A percentile compares a stretch with the other conserved stretches of the same genome.
Evolutionary conservation across 2,113 vertebrate species (phyloP).

Genomic region (Cygnus atratus): DNA sequence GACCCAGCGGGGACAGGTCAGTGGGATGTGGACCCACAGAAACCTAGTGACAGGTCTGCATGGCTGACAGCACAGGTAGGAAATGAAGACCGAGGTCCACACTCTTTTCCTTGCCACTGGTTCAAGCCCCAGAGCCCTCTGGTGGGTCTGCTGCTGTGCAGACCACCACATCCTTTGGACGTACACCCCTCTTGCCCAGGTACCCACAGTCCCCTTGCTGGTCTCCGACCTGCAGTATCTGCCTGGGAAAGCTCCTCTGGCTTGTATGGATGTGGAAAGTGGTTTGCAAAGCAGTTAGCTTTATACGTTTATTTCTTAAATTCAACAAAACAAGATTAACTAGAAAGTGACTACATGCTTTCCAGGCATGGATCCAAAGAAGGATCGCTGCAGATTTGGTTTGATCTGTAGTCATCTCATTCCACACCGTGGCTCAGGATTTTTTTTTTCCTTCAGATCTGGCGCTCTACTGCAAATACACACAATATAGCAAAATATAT

Average conservation of each 20-base stretch:
- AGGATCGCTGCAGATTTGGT: neutral
- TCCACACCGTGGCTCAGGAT: constrained; percentile 17
- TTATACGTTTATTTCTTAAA: constrained; percentile 20
- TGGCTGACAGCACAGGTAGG: accelerated
- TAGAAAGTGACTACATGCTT: constrained; percentile 3
- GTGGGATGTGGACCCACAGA: neutral
- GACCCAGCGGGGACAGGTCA: neutral
- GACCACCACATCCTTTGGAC: neutral
- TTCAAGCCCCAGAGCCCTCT: neutral
- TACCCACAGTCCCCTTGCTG: neutral
- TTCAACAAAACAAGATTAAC: constrained; percentile 5
- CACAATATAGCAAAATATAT: constrained; percentile 69
- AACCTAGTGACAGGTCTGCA: accelerated
- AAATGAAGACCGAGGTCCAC: neutral
- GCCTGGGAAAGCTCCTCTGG: neutral
- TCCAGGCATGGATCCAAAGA: constrained; percentile 3
- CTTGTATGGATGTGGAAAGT: neutral
- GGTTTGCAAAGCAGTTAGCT: constrained; percentile 4
- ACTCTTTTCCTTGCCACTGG: neutral
- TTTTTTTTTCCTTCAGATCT: constrained; percentile 10
- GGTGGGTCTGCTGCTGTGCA: neutral
- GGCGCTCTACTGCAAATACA: constrained; percentile 63
- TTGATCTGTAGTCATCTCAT: neutral
- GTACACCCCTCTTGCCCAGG: neutral
- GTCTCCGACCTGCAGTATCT: neutral